These are phyloP conservation scores for Momotus momota DNA, from an alignment of 2,797 vertebrate species.

Conservation along the genomic window DNA sequence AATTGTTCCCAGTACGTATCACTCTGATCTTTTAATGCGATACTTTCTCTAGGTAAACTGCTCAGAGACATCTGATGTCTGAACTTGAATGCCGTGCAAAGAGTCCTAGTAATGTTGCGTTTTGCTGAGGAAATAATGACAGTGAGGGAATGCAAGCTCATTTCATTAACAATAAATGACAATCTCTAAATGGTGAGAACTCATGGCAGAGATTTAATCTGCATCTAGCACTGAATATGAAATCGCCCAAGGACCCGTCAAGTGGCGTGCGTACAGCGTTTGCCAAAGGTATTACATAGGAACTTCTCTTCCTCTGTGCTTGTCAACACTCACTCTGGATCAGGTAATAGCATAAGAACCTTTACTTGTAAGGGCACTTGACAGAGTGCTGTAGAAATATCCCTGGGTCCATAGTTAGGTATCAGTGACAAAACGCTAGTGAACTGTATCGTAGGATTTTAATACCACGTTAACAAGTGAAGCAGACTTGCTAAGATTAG, in stretches of 20 bases:
- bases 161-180: not conserved
- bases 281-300: not conserved
- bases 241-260: not conserved
- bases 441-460: not conserved
- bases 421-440: not conserved
- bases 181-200: not conserved
- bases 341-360: not conserved
- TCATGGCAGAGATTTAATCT: not conserved
- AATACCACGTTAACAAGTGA: not conserved
- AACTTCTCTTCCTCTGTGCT: not conserved
- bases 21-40: not conserved
- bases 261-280: not conserved
- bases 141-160: not conserved
- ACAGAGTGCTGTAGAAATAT: not conserved
- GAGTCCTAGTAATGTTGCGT: not conserved
- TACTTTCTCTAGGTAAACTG: conserved; percentile 15
- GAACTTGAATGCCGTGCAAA: not conserved
- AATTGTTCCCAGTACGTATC: not conserved
- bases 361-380: not conserved
- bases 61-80: conserved; percentile 6
- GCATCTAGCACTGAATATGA: not conserved
- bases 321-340: not conserved
- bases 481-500: not conserved
- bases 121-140: not conserved
- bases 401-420: not conserved